Evolutionary conservation across 2,888 invertebrate genomes (phyloP), one percentile per base, ranked within the genome.

Genomic region (Brenthis ino): DNA sequence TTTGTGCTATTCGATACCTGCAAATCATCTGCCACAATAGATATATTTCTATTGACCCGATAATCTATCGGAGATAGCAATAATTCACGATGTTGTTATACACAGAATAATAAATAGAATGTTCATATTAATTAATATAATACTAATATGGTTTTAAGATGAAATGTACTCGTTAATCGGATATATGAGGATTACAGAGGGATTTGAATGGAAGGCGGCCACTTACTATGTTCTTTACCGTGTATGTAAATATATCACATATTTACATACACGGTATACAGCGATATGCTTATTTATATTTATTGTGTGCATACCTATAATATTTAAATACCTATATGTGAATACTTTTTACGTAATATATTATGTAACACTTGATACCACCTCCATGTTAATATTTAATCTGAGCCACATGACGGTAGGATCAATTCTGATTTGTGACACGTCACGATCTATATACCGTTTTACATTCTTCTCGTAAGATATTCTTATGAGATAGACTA

Each of bases 391-490:
- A 48, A 8, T 11, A 37, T 20, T 14, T 63, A 63, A 43, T 67
- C 61, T 37, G 37, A 28, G 24, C 16, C 24, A 67, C 64, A 57
- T 50, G 69, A 67, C 69, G 71, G 58, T 67, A 58, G 54, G 73
- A 68, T 69, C 69, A 64, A 47, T 64, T 69, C 66, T 64, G 65
- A 70, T 66, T 64, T 50, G 53, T 73, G 73, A 73, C 68, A 72
- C 68, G 66, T 73, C 73, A 73, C 73, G 73, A 73, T 67, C 65
- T 58, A 61, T 70, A 64, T 70, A 72, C 73, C 72, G 72, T 72
- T 73, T 73, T 55, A 65, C 72, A 72, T 72, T 73, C 72, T 69
- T 67, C 61, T 66, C 3, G 37, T 16, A 53, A 67, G 72, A 68
- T 72, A 70, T 66, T 63, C 67, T 28, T 37, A 37, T 16, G 37